Percentiles rank a stretch among this genome's conserved stretches.
Conservation (phyloP, 2,113 vertebrate genomes). For the Bucco capensis region DNA sequence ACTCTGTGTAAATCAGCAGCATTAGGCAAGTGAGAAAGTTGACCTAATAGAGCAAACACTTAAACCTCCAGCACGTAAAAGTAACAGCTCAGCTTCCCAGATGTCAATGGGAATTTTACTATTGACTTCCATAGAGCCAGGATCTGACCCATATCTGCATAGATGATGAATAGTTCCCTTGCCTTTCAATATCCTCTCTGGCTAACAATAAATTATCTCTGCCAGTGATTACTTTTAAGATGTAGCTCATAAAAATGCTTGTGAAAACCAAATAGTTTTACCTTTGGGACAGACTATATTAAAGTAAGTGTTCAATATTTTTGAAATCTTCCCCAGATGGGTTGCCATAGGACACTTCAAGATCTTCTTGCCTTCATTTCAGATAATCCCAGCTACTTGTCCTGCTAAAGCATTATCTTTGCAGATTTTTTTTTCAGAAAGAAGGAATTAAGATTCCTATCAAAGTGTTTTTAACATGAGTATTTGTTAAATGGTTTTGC, state of each 20-base stretch:
- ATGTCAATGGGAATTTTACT: conserved; percentile 59
- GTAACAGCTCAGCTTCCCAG: conserved; percentile 23
- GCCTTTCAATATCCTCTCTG: conserved; percentile 64
- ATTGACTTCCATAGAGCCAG: conserved; percentile 41
- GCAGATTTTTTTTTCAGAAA: not conserved
- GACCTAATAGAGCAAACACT: conserved; percentile 22
- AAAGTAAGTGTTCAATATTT: conserved; percentile 30
- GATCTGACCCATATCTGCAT: conserved; percentile 57
- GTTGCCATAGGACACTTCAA: conserved; percentile 7
- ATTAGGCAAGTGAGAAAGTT: not conserved
- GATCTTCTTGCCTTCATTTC: conserved; percentile 1
- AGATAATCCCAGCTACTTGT: not conserved
- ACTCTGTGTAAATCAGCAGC: not conserved
- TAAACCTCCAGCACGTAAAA: conserved; percentile 1
- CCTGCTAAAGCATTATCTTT: not conserved
- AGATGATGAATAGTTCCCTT: conserved; percentile 57
- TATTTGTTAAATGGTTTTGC: not conserved
- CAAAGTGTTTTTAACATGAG: not conserved
- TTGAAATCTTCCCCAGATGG: conserved; percentile 38
- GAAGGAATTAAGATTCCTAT: not conserved
- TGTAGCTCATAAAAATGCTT: conserved; percentile 63
- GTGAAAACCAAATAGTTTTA: conserved; percentile 64
- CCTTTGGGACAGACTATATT: conserved; percentile 58
- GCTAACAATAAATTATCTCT: conserved; percentile 64
- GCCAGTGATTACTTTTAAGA: conserved; percentile 65